Conservation (phyloP, 2,888 invertebrate species). For the Phengaris arion region DNA sequence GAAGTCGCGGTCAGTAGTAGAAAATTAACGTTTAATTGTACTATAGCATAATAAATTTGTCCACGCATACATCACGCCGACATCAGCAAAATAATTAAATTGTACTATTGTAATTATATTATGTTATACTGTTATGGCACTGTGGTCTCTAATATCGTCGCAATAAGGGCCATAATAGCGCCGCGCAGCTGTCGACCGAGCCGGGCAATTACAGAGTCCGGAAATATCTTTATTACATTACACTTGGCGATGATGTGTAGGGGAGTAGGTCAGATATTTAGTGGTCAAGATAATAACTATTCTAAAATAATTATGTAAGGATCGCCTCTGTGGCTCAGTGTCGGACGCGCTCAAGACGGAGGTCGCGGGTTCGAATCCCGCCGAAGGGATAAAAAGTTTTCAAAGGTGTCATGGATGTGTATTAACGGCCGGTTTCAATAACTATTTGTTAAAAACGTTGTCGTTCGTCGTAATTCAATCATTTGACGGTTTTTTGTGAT, state of each 20-base stretch:
- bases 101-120: background rate
- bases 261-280: background rate
- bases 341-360: too few relatives aligned
- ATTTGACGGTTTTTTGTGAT: too few relatives aligned
- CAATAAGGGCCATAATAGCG: background rate
- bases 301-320: background rate
- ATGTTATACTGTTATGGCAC: background rate
- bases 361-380: too few relatives aligned
- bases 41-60: background rate
- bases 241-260: constrained; percentile 1
- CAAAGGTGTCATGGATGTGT: too few relatives aligned
- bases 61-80: background rate
- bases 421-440: too few relatives aligned
- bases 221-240: constrained; percentile 20
- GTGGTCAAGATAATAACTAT: background rate
- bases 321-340: too few relatives aligned
- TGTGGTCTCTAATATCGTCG: background rate
- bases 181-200: background rate
- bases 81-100: background rate
- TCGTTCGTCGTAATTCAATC: too few relatives aligned
- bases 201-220: background rate
- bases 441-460: too few relatives aligned
- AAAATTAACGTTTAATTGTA: background rate
- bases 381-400: too few relatives aligned
- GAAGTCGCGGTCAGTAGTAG: too few relatives aligned